Evolutionary conservation across 2,888 invertebrate genomes (phyloP), one percentile per base, ranked within the genome.

Genomic region (Lasioglossum marginatum): DNA sequence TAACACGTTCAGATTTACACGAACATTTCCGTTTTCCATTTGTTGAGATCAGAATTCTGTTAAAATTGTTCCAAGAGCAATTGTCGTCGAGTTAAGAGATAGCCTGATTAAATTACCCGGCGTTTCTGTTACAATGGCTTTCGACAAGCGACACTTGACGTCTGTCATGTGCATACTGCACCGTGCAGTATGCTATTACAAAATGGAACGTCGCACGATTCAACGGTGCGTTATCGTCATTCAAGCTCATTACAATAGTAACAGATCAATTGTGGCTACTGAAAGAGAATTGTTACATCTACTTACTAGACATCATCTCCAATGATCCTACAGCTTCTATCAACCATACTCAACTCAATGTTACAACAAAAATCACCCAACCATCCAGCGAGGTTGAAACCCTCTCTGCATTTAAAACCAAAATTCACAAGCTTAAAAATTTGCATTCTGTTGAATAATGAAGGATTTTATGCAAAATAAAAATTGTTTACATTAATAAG

Each of bases 101-200:
- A 63, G 16, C 27, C 14, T 31, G 31, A 63, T 63, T 16, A 63
- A 63, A 63, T 63, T 63, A 63, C 31, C 31, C 31, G 31, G 63
- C 63, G 16, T 31, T 63, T 63, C 63, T 63, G 63, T 63, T 63
- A 63, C 63, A 63, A 63, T 63, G 63, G 63, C 63, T 63, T 63
- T 63, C 63, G 63, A 31, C 63, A 63, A 63, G 63, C 63, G 27
- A 40, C 40, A 40, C 71, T 40, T 23, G 71, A 40, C 71, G 71
- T 31, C 31, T 63, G 63, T 63, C 63, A 63, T 31, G 63, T 31
- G 63, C 63, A 63, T 63, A 2, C 14, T 63, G n/a, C 63, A 31
- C 63, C 31, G 27, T 16, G 16, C 63, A 63, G 31, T 31, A 31
- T 31, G 16, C 63, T 12, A 63, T 31, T 63, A 6, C 63, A 27